These are phyloP conservation scores for Ephialtes manifestator DNA, from an alignment of 2,888 invertebrate genomes.

Conservation along the genomic window DNA sequence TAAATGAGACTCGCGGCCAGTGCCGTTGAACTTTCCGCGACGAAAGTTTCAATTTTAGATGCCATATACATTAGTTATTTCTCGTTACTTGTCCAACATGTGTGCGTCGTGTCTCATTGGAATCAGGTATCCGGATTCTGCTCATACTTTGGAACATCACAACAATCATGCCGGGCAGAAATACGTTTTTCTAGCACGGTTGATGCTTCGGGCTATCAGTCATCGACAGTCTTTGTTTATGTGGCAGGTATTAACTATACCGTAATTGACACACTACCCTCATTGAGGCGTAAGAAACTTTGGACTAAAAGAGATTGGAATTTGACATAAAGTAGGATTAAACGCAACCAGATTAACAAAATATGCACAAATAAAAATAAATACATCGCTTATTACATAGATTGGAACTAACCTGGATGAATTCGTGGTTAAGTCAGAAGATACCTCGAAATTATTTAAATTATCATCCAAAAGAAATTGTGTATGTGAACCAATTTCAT, in stretches of 20 bases:
- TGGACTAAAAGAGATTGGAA: not conserved
- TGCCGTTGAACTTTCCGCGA: not conserved
- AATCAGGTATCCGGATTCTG: constrained; percentile 44
- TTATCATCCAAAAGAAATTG: no score
- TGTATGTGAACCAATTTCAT: no score
- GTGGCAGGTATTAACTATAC: not conserved
- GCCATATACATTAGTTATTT: not conserved
- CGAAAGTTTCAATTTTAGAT: not conserved
- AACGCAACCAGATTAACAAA: not conserved
- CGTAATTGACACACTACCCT: constrained; percentile 3
- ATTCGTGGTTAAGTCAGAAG: no score
- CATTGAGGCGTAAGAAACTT: not conserved
- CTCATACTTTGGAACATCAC: not conserved
- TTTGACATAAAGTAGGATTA: not conserved
- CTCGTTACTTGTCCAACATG: no score
- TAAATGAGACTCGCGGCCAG: constrained; percentile 17
- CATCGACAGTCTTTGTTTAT: constrained; percentile 19
- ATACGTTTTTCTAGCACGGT: not conserved
- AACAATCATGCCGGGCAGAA: not conserved
- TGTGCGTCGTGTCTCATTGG: constrained; percentile 31
- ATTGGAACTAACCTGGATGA: not conserved
- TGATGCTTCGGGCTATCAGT: constrained; percentile 3
- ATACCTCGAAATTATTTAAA: no score
- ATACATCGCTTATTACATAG: not conserved
- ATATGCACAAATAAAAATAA: not conserved